Base-by-base conservation (phyloP, 1,140 invertebrate genomes). In the Cydia amplana region DNA sequence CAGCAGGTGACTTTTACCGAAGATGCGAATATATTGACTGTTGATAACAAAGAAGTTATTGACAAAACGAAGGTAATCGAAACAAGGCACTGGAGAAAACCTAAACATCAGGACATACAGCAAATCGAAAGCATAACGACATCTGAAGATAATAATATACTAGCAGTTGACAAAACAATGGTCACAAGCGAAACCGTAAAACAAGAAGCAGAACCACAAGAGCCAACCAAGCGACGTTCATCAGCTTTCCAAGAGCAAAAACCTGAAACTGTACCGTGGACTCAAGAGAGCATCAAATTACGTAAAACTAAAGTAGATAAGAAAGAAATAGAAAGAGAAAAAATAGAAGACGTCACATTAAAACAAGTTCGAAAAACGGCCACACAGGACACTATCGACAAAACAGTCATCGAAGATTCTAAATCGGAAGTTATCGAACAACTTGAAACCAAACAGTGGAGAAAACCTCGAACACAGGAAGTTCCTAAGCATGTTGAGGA, bases 251-350 rank as follows among this genome's bases (percentile, higher is more conserved):
- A 74, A 75, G 77, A 78, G 49, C 79, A 83, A 72, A 81, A 78
- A 28, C 81, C 82, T 82, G 79, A 83, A 76, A 51, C 80, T 75
- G 77, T 84, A 32, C 86, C 87, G 7, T 94, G 94, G 93, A 95
- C 90, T 49, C 92, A 95, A 82, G 94, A 95, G 86, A 88, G 85
- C 75, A 93, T 95, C 55, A 93, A 93, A 79, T 81, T 95, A 16
- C 95, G 95, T 82, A 93, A 93, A 23, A 88, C 93, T 3, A 93
- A 93, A 81, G 81, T 87, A 12, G 85, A 89, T 78, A 89, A 89
- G 80, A 43, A 65, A 10, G 67, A 78, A 20, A 83, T 89, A 7
- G 16, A 55, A 23, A 87, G 86, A 80, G 84, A 87, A 81, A 84
- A 85, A 79, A n/a, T 87, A 74, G 86, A 89, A 83, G 86, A 87